Percentiles rank a stretch among this genome's conserved stretches.
Conservation (phyloP, 2,888 invertebrate species). For the Pachliopta kotzebuea region DNA sequence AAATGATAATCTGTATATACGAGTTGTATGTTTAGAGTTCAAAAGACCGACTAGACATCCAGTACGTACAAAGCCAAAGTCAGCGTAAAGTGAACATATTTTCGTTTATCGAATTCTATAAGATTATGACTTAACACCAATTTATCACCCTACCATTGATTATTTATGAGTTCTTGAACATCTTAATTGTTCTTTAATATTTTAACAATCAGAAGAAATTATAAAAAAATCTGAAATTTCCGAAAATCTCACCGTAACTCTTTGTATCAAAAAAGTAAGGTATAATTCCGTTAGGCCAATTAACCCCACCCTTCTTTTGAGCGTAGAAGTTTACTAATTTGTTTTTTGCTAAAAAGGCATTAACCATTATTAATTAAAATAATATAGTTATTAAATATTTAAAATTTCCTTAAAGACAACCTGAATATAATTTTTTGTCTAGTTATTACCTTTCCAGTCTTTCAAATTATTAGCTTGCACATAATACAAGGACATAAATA, state of each 20-base stretch:
- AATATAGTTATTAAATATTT: background rate
- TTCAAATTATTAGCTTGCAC: slow-evolving; percentile 10
- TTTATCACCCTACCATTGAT: too few relatives aligned
- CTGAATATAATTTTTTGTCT: background rate
- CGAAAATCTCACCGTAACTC: slow-evolving; percentile 36
- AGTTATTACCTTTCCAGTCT: slow-evolving; percentile 10
- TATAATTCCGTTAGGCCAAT: slow-evolving; percentile 38
- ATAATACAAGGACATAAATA: background rate
- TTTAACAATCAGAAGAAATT: too few relatives aligned
- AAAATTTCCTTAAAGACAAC: background rate
- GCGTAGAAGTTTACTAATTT: background rate
- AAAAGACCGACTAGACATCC: background rate
- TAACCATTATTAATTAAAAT: background rate
- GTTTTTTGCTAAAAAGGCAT: background rate
- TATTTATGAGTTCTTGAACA: too few relatives aligned
- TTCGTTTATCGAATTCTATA: too few relatives aligned
- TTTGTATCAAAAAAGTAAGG: slow-evolving; percentile 35
- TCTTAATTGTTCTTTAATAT: background rate
- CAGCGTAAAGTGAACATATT: too few relatives aligned
- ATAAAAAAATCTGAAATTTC: too few relatives aligned
- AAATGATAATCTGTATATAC: too few relatives aligned
- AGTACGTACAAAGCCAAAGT: background rate
- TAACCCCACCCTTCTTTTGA: slow-evolving; percentile 28
- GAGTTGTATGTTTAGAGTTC: background rate
- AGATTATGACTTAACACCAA: too few relatives aligned